Evolutionary conservation across 2,888 invertebrate species (phyloP).

Genomic region (Apotomis capreana): DNA sequence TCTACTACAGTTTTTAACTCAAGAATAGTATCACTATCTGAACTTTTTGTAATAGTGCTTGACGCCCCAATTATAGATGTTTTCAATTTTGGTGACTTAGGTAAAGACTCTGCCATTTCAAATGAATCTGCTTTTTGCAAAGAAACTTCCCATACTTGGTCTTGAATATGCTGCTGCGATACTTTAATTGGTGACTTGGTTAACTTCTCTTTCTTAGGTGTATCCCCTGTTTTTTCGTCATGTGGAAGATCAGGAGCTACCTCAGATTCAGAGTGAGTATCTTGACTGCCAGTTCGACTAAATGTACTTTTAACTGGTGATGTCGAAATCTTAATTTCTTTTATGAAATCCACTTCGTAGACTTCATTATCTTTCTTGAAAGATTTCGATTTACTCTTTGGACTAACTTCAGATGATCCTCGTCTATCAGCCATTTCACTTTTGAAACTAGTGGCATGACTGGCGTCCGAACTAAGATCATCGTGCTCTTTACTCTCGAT

Average conservation of each 20-base stretch:
- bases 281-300: conserved; percentile 82
- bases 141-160: conserved; percentile 78
- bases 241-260: conserved; percentile 79
- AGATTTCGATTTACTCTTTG: conserved; percentile 76
- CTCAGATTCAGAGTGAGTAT: conserved; percentile 83
- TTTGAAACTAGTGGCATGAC: conserved; percentile 75
- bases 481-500: conserved; percentile 80
- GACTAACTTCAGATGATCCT: conserved; percentile 73
- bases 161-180: conserved; percentile 74
- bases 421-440: conserved; percentile 71
- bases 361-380: conserved; percentile 79
- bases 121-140: conserved; percentile 71
- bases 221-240: conserved; percentile 70
- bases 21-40: conserved; percentile 60
- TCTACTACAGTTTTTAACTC: conserved; percentile 62
- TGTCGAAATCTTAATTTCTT: conserved; percentile 81
- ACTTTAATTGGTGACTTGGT: conserved; percentile 74
- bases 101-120: conserved; percentile 65
- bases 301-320: conserved; percentile 79
- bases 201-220: conserved; percentile 70
- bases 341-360: conserved; percentile 80
- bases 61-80: conserved; percentile 53
- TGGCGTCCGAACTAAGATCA: conserved; percentile 77
- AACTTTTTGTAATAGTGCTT: conserved; percentile 57
- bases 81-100: conserved; percentile 54